Percentiles rank a stretch among this genome's conserved stretches.
Evolutionary conservation across 2,797 vertebrate species (phyloP).

Genomic region (Fistularia commersonii): DNA sequence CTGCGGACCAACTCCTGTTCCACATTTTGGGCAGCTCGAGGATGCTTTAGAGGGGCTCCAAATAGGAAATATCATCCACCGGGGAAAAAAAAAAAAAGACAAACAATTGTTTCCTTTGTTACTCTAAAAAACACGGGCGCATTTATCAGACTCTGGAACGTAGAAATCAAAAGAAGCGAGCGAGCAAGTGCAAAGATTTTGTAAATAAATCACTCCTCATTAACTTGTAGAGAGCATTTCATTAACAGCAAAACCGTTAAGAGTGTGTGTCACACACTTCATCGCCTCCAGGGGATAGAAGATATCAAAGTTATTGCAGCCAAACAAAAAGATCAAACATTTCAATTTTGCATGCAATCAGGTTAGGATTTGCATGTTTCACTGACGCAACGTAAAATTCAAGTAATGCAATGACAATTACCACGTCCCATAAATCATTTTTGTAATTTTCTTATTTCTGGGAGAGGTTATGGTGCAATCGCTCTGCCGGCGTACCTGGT

Average conservation of each 20-base stretch:
- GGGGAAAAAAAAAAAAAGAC: conserved; percentile 34
- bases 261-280: too few relatives aligned
- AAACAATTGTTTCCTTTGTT: conserved; percentile 23
- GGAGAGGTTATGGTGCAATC: conserved; percentile 33
- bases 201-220: too few relatives aligned
- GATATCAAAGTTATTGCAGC: not conserved
- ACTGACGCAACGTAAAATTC: conserved; percentile 14
- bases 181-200: too few relatives aligned
- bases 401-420: conserved; percentile 27
- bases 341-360: not conserved
- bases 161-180: not conserved
- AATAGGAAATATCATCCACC: conserved; percentile 37
- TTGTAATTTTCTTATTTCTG: conserved; percentile 24
- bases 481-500: conserved; percentile 25
- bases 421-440: conserved; percentile 20
- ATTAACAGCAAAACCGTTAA: too few relatives aligned
- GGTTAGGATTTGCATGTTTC: conserved; percentile 5
- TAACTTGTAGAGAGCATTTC: too few relatives aligned
- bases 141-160: not conserved
- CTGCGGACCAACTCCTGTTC: conserved; percentile 51
- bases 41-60: conserved; percentile 26
- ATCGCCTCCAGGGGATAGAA: not conserved
- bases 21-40: conserved; percentile 29
- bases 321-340: not conserved
- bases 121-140: conserved; percentile 6